A percentile compares a stretch with the other conserved stretches of the same genome.
These are phyloP conservation scores for Invenusta paracnida DNA, from an alignment of 2,888 invertebrate genomes.

Conservation along the genomic window DNA sequence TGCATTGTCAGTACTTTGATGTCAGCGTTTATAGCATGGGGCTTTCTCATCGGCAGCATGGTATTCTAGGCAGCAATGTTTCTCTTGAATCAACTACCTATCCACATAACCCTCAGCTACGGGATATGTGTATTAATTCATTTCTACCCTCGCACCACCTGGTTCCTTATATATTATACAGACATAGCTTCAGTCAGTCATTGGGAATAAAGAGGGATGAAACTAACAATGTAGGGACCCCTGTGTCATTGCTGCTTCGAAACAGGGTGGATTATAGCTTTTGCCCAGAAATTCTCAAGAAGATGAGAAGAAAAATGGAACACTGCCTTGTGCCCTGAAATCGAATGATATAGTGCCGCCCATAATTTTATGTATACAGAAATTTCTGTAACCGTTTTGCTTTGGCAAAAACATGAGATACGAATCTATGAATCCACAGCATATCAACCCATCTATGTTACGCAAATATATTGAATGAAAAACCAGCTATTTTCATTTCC, in stretches of 20 bases:
- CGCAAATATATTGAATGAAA: no score
- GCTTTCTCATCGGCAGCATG: not conserved
- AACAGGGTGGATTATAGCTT: not conserved
- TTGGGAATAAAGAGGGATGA: no score
- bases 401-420: no score
- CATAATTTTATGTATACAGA: not conserved
- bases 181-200: no score
- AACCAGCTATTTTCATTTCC: no score
- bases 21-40: not conserved
- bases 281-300: not conserved
- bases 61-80: not conserved
- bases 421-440: no score
- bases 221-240: not conserved
- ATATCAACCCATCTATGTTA: no score
- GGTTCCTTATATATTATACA: no score
- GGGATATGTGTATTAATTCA: no score
- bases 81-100: not conserved
- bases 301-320: not conserved
- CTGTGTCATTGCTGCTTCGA: no score
- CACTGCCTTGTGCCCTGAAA: not conserved
- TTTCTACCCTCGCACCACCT: no score
- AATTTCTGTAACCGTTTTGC: not conserved
- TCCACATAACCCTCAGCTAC: no score
- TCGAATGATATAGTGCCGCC: slow-evolving; percentile 29
- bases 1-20: slow-evolving; percentile 15